Evolutionary conservation across 2,888 invertebrate genomes (phyloP).

Genomic region (Julus scandinavius): DNA sequence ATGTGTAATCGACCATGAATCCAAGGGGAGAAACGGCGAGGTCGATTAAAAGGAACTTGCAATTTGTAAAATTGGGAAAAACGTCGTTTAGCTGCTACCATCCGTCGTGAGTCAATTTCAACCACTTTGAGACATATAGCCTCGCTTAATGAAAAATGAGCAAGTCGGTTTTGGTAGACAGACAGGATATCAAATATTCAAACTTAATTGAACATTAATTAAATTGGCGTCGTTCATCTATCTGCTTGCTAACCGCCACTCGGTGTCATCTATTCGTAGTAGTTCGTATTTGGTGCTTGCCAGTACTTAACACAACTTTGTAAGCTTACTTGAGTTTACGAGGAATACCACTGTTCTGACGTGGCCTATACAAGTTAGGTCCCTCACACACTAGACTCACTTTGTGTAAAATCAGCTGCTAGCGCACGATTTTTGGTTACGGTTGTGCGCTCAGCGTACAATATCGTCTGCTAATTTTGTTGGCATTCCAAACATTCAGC

Average conservation of each 20-base stretch:
- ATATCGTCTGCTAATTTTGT: no score
- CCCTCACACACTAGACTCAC: no score
- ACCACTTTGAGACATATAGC: not conserved
- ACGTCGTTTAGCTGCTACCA: not conserved
- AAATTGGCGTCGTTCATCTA: conserved; percentile 1
- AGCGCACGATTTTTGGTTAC: no score
- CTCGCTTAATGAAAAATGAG: not conserved
- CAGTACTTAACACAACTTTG: no score
- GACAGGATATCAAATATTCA: conserved; percentile 42
- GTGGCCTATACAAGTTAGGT: no score
- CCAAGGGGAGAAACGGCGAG: not conserved
- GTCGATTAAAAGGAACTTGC: not conserved
- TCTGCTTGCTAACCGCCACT: not conserved
- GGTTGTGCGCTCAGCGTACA: no score
- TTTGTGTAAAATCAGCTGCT: no score
- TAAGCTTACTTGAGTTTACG: no score
- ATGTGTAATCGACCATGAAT: not conserved
- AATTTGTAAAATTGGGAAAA: not conserved
- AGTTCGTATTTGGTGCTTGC: no score
- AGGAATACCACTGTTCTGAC: no score
- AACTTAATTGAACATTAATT: conserved; percentile 25
- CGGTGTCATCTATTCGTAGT: not conserved
- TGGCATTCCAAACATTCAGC: no score
- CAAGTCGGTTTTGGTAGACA: not conserved
- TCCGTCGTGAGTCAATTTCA: conserved; percentile 7